These are phyloP conservation scores for Dendroctonus valens DNA, from an alignment of 1,140 invertebrate genomes.

Conservation along the genomic window DNA sequence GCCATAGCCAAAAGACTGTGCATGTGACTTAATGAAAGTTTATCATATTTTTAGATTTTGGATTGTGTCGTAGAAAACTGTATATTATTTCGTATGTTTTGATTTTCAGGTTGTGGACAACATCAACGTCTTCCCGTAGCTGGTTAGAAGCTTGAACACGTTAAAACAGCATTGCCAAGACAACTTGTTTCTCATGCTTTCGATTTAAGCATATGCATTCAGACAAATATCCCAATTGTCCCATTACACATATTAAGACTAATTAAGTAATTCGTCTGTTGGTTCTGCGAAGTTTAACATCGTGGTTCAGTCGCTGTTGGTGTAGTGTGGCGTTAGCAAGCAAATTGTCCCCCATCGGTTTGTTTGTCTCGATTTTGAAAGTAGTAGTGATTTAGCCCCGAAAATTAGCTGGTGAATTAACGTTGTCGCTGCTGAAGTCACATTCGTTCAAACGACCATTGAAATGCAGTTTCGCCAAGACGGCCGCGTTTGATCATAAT, in stretches of 20 bases:
- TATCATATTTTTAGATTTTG: too few relatives aligned
- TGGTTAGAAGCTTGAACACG: too few relatives aligned
- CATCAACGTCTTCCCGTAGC: too few relatives aligned
- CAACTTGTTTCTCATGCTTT: too few relatives aligned
- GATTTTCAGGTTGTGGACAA: too few relatives aligned
- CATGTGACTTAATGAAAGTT: too few relatives aligned
- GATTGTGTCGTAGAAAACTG: too few relatives aligned
- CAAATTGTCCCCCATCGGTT: not conserved
- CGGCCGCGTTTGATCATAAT: constrained; percentile 33
- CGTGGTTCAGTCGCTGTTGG: constrained; percentile 31
- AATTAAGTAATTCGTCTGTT: constrained; percentile 42
- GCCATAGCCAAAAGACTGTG: too few relatives aligned
- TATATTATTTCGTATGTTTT: too few relatives aligned
- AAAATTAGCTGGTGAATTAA: not conserved
- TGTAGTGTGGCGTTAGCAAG: constrained; percentile 5
- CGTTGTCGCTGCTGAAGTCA: constrained; percentile 1
- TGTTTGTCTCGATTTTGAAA: too few relatives aligned
- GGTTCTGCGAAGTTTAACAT: constrained; percentile 1
- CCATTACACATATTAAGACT: constrained; percentile 39
- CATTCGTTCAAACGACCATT: not conserved
- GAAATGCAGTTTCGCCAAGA: constrained; percentile 43
- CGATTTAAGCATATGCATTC: not conserved
- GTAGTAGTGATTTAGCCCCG: not conserved
- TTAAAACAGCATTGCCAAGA: too few relatives aligned
- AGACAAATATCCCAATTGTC: constrained; percentile 30